Percentiles rank a stretch among this genome's conserved stretches.
phyloP scores from a whole-genome alignment of 1,140 invertebrate species.

The Euborellia annulipes region DNA sequence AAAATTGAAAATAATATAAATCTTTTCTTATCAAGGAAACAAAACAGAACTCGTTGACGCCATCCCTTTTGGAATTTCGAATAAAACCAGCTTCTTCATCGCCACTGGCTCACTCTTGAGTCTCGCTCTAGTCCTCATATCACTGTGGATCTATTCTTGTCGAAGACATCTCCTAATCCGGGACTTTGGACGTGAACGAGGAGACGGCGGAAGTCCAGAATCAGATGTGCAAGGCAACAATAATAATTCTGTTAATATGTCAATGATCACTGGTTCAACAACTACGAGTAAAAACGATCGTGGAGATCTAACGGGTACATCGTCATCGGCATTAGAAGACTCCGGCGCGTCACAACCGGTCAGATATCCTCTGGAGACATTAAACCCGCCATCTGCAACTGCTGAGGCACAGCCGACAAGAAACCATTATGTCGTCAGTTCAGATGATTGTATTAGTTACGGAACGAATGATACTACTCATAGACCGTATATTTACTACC shows the following conservation, averaged over 20 bases:
- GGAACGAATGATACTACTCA: conserved; percentile 28
- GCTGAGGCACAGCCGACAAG: conserved; percentile 44
- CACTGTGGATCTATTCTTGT: too few species aligned
- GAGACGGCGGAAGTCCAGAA: background rate
- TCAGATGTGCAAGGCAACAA: background rate
- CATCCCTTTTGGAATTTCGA: too few species aligned
- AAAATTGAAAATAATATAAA: too few species aligned
- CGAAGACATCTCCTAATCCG: too few species aligned
- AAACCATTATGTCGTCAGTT: conserved; percentile 25
- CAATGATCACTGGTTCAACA: conserved; percentile 35
- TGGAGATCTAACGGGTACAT: conserved; percentile 66
- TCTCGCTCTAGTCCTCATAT: too few species aligned
- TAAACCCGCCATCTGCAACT: conserved; percentile 82
- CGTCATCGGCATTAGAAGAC: conserved; percentile 51
- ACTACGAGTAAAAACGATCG: conserved; percentile 39
- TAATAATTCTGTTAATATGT: conserved; percentile 46
- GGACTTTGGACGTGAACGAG: background rate
- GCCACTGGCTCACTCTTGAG: too few species aligned
- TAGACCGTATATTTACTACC: conserved; percentile 58
- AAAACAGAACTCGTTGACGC: too few species aligned
- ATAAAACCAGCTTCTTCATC: too few species aligned
- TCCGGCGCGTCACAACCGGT: conserved; percentile 15
- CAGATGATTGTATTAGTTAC: conserved; percentile 11
- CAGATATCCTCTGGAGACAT: conserved; percentile 57
- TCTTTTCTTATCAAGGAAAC: too few species aligned